Conservation (phyloP, 2,113 vertebrate species). For the Boulengeromyrus knoepffleri region DNA sequence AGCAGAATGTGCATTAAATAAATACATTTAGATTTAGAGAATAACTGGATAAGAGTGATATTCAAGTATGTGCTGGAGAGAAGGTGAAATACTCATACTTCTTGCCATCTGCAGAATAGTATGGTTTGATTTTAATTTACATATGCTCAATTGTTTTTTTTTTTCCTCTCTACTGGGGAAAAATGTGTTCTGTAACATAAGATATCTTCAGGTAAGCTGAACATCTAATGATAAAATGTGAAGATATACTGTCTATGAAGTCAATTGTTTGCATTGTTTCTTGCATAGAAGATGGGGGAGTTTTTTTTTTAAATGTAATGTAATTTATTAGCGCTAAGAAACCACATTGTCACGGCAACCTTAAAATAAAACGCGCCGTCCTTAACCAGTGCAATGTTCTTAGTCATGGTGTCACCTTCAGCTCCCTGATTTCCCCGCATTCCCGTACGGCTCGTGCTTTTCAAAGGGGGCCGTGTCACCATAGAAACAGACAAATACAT, state of each 20-base stretch:
- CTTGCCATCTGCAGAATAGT: not conserved
- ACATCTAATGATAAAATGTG: not conserved
- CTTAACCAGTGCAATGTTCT: not conserved
- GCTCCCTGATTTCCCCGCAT: not conserved
- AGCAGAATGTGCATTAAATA: not conserved
- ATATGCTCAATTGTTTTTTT: not conserved
- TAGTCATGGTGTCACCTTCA: not conserved
- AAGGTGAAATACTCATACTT: not conserved
- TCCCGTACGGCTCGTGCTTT: not conserved
- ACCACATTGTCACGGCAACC: not conserved
- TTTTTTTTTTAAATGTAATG: not conserved
- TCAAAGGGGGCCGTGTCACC: slow-evolving; percentile 45
- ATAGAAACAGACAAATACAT: slow-evolving; percentile 54
- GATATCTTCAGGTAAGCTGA: not conserved
- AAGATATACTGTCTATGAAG: not conserved
- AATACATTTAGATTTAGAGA: not conserved
- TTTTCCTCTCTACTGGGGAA: not conserved
- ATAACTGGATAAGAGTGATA: not conserved
- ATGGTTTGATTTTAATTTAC: not conserved
- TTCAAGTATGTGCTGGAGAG: not conserved
- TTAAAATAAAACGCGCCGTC: not conserved
- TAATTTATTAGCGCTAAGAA: not conserved
- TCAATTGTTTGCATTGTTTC: not conserved
- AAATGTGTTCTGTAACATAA: not conserved
- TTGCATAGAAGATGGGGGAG: not conserved